Percentiles rank a stretch among this genome's conserved stretches.
Conservation (phyloP, 1,140 invertebrate species). For the Tetramorium simillimum region DNA sequence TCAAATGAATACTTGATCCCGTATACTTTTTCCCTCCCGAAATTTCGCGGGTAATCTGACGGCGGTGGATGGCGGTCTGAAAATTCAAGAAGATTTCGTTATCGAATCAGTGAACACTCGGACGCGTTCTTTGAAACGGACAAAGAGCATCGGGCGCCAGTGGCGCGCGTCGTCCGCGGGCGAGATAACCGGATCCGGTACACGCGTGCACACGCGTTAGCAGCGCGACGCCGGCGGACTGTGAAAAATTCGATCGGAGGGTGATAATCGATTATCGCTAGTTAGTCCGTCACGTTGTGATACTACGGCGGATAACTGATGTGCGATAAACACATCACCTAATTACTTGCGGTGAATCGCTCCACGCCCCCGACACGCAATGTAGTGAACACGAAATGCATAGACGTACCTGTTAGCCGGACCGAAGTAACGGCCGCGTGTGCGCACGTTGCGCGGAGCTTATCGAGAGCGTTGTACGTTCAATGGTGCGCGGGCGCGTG, state of each 20-base stretch:
- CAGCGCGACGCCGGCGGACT: conserved; percentile 70
- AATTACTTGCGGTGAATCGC: conserved; percentile 82
- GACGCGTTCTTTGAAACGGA: conserved; percentile 4
- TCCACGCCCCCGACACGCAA: conserved; percentile 74
- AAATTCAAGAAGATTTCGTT: background rate
- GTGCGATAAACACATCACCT: conserved; percentile 83
- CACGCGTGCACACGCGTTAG: conserved; percentile 14
- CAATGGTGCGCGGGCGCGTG: background rate
- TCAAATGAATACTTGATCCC: background rate
- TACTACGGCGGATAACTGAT: conserved; percentile 75
- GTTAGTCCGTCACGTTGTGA: conserved; percentile 73
- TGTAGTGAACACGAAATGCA: conserved; percentile 61
- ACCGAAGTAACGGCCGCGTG: conserved; percentile 44
- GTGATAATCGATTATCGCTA: conserved; percentile 80
- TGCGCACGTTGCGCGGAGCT: conserved; percentile 36
- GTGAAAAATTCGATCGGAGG: conserved; percentile 78
- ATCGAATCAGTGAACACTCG: conserved; percentile 15
- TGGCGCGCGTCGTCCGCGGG: conserved; percentile 10
- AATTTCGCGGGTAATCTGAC: background rate
- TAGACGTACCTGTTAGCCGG: conserved; percentile 20
- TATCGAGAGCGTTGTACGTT: conserved; percentile 16
- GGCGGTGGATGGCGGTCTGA: background rate
- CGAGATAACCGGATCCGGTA: conserved; percentile 27
- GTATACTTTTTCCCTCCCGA: background rate
- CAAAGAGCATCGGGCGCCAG: conserved; percentile 12